Conservation (phyloP, 2,797 vertebrate genomes). For the Galago senegalensis region DNA sequence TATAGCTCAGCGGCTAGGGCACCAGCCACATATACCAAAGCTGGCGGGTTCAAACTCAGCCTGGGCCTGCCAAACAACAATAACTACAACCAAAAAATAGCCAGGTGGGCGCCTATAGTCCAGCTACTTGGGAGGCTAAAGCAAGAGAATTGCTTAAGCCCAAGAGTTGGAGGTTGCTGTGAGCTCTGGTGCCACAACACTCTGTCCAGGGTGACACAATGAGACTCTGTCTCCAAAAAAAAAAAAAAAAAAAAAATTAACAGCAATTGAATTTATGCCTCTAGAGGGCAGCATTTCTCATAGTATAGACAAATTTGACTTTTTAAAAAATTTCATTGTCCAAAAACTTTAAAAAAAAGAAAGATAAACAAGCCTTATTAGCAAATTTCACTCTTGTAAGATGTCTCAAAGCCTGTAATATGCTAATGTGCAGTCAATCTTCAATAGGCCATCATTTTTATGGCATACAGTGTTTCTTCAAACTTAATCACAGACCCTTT, state of each 20-base stretch:
- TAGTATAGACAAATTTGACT: neutral
- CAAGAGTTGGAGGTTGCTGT: too few species aligned
- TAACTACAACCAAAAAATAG: too few species aligned
- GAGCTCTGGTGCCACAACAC: too few species aligned
- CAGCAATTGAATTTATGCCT: constrained; percentile 55
- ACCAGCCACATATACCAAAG: too few species aligned
- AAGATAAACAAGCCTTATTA: constrained; percentile 58
- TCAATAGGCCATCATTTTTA: neutral
- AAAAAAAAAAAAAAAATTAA: neutral
- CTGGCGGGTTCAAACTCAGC: too few species aligned
- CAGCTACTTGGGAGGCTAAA: too few species aligned
- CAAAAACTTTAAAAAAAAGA: constrained; percentile 36
- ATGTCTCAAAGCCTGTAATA: constrained; percentile 39
- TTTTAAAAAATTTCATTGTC: constrained; percentile 5
- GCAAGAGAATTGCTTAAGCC: too few species aligned
- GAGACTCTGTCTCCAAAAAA: too few species aligned
- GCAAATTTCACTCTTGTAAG: constrained; percentile 49
- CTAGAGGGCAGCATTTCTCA: constrained; percentile 86
- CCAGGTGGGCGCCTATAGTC: too few species aligned
- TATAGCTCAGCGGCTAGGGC: too few species aligned
- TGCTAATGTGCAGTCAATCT: neutral
- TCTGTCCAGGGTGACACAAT: too few species aligned
- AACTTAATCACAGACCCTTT: constrained; percentile 50
- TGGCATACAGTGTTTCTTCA: neutral
- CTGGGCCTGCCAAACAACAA: too few species aligned